Evolutionary conservation across 2,797 vertebrate species (phyloP), one percentile per base, ranked within the genome.

Genomic region (Ispidina lecontei): DNA sequence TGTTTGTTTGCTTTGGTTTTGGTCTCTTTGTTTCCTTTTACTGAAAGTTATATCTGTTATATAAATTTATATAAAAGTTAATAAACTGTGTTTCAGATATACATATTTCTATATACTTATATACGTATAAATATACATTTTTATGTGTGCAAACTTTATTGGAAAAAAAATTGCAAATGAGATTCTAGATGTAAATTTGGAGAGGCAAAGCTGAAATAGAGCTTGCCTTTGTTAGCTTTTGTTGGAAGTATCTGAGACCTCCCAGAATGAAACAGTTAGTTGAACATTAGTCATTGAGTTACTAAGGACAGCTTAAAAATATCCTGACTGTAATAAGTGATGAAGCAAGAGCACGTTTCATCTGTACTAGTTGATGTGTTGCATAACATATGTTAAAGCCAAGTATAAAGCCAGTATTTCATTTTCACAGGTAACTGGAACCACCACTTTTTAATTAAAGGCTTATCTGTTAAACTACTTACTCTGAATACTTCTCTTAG

Each of bases 361-460:
- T 62, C 69, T 90, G 31, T 72, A 63, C 68, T 77, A 58, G 47
- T n/a, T 87, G 74, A 87, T 43, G n/a, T 67, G 60, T 95, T 96
- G 89, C 62, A 60, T 92, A 95, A 97, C 39, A 43, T 75, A 81
- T 43, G 39, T 78, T 86, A 85, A 92, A 92, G 22, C 64, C 44
- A 44, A 75, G 18, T 60, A 31, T 84, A 84, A 60, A 93, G 29
- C n/a, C 41, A 73, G 37, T 80, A 43, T 51, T 93, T 91, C n/a
- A 60, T 90, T 96, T 83, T 95, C 69, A 79, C 37, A 88, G 58
- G 89, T 90, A 95, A 78, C 86, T 89, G 74, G 90, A 94, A 92
- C 79, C 77, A 58, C 82, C 25, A 86, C 82, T 95, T 91, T 78
- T 93, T 95, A 96, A 97, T 96, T 93, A 95, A 88, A 89, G 87